These are phyloP conservation scores for Gasterosteus aculeatus DNA, from an alignment of 2,113 vertebrate genomes.

Conservation along the genomic window DNA sequence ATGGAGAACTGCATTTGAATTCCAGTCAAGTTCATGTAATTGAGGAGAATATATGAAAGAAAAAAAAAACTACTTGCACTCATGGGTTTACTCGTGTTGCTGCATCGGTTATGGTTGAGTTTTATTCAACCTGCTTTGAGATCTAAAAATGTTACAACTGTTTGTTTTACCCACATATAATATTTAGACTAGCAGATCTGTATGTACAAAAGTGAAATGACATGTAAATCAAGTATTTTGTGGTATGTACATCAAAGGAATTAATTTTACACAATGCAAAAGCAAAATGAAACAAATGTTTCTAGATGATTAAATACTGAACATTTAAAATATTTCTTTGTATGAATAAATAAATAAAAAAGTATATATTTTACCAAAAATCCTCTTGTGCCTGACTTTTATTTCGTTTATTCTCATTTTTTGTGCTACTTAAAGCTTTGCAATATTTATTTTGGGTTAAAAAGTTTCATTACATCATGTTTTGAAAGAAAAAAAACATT, in stretches of 20 bases:
- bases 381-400: neutral
- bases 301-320: conserved; percentile 95
- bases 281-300: conserved; percentile 86
- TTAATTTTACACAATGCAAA: conserved; percentile 95
- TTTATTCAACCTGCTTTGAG: conserved; percentile 88
- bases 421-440: neutral
- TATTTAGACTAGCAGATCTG: conserved; percentile 86
- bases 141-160: conserved; percentile 80
- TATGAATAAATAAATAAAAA: conserved; percentile 97
- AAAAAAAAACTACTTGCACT: conserved; percentile 41
- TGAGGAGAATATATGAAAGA: conserved; percentile 53
- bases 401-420: conserved; percentile 6
- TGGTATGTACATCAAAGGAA: conserved; percentile 92
- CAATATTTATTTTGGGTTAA: neutral
- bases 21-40: conserved; percentile 68
- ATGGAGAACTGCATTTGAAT: conserved; percentile 51
- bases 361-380: conserved; percentile 96
- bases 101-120: conserved; percentile 87
- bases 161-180: conserved; percentile 84
- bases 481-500: neutral
- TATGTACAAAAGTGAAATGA: conserved; percentile 83
- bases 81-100: conserved; percentile 55
- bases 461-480: neutral
- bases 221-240: conserved; percentile 93
- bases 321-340: conserved; percentile 98